Evolutionary conservation across 2,888 invertebrate genomes (phyloP).

Genomic region (Meiosimyza platycephala): DNA sequence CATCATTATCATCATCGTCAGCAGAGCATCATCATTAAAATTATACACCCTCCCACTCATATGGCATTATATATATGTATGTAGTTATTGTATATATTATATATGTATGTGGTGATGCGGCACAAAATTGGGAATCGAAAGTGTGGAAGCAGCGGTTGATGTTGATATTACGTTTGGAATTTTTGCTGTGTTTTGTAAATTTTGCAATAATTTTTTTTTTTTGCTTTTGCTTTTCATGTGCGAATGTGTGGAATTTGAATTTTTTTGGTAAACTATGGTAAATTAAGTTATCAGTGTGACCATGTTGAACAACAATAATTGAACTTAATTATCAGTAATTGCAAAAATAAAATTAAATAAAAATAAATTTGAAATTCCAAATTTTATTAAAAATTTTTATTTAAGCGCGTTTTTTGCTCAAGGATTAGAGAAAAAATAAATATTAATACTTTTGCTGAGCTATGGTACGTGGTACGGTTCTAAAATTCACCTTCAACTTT

Average conservation of each 20-base stretch:
- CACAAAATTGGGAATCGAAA: not conserved
- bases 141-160: not conserved
- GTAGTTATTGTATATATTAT: no score
- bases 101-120: not conserved
- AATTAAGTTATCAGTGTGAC: slow-evolving; percentile 9
- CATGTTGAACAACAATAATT: not conserved
- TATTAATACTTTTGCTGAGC: no score
- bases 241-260: slow-evolving; percentile 7
- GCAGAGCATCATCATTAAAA: not conserved
- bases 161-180: slow-evolving; percentile 8
- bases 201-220: not conserved
- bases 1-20: not conserved
- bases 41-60: no score
- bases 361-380: no score
- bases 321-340: no score
- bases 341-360: no score
- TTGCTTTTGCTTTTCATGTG: not conserved
- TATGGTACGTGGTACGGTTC: no score
- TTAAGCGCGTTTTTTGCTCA: no score
- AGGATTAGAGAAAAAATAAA: no score
- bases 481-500: no score
- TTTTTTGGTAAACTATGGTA: slow-evolving; percentile 12
- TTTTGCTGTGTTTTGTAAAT: not conserved
- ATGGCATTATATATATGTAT: no score
- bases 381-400: no score